phyloP scores from a whole-genome alignment of 2,797 vertebrate genomes.

The Sternotherus odoratus region DNA sequence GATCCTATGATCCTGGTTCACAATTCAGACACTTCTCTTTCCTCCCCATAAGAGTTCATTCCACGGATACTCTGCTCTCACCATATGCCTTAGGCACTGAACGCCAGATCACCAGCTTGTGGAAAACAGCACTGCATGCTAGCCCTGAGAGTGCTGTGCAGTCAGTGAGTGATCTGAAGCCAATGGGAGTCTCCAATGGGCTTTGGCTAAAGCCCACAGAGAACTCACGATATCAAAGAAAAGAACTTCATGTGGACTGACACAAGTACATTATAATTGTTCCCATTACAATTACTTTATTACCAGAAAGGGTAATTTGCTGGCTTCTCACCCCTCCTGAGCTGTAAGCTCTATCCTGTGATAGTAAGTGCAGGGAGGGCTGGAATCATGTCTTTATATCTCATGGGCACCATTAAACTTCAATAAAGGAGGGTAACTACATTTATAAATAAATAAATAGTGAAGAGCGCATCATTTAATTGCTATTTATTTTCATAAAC shows the following conservation, averaged over 20 bases:
- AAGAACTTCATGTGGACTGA: neutral
- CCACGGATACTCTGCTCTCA: neutral
- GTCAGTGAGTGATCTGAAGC: neutral
- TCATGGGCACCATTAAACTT: neutral
- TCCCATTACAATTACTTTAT: neutral
- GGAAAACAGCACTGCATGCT: rapidly evolving
- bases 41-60: neutral
- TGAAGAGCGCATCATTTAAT: slow-evolving; percentile 79
- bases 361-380: neutral
- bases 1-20: neutral
- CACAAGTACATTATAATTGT: neutral
- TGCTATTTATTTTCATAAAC: slow-evolving; percentile 99
- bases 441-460: slow-evolving; percentile 64
- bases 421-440: neutral
- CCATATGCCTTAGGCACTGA: neutral
- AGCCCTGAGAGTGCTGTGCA: neutral
- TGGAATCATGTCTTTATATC: neutral
- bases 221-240: neutral
- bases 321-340: neutral
- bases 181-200: neutral
- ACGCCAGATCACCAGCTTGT: neutral
- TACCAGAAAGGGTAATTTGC: neutral
- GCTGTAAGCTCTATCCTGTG: neutral
- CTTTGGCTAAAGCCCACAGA: neutral
- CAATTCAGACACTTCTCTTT: neutral